phyloP scores from a whole-genome alignment of 1,140 invertebrate species.

The Gryllus bimaculatus region DNA sequence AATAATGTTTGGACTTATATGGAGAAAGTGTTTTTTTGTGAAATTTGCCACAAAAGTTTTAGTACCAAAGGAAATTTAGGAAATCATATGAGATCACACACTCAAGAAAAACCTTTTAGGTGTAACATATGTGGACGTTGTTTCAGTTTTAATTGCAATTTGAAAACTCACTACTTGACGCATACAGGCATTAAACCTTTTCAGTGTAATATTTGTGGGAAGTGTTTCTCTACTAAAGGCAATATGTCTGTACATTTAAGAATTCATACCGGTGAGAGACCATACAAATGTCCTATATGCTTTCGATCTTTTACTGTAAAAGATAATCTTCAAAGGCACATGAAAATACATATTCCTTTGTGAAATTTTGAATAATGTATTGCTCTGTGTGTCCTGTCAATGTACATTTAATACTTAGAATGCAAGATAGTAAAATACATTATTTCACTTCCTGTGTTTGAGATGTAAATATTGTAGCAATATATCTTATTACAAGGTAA shows the following conservation, averaged over 20 bases:
- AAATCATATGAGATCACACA: not conserved
- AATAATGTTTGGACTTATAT: not conserved
- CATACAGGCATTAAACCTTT: not conserved
- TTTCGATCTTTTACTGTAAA: not conserved
- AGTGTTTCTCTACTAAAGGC: constrained; percentile 8
- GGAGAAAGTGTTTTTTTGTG: constrained; percentile 1
- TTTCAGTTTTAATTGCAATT: not conserved
- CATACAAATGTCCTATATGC: constrained; percentile 17
- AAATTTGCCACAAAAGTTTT: constrained; percentile 1
- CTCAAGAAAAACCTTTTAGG: not conserved
- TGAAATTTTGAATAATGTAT: too few relatives aligned
- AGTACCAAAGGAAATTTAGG: not conserved
- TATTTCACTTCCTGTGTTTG: too few relatives aligned
- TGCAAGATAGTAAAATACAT: too few relatives aligned
- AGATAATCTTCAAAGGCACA: constrained; percentile 10
- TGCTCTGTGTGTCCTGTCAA: too few relatives aligned
- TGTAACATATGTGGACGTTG: not conserved
- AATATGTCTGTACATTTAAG: constrained; percentile 11
- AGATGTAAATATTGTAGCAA: too few relatives aligned
- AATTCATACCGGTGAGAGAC: constrained; percentile 16
- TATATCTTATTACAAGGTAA: too few relatives aligned
- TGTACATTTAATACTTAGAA: too few relatives aligned
- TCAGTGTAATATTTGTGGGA: not conserved
- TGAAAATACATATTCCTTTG: not conserved
- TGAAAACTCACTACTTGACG: not conserved